Percentiles rank a stretch among this genome's conserved stretches.
phyloP scores from a whole-genome alignment of 2,797 vertebrate genomes.

The Apogon talboti region DNA sequence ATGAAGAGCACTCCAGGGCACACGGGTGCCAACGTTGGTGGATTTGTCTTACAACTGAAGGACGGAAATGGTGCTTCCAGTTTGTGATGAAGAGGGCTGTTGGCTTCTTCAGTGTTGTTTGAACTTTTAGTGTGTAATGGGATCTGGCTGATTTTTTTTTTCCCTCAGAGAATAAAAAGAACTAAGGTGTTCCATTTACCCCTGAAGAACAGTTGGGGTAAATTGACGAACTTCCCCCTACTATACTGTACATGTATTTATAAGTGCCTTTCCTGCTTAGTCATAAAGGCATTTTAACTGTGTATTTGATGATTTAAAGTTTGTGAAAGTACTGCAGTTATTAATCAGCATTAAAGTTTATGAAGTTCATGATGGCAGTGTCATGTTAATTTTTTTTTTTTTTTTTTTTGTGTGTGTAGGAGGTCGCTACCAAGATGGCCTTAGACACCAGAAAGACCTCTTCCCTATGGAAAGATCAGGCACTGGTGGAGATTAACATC shows the following conservation, averaged over 20 bases:
- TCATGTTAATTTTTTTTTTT: not conserved
- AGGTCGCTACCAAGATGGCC: slow-evolving; percentile 94
- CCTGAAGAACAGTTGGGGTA: not conserved
- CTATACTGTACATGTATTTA: no score
- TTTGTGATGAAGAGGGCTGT: not conserved
- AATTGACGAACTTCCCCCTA: no score
- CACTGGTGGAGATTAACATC: slow-evolving; percentile 97
- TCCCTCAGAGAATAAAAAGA: not conserved
- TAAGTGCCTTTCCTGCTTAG: not conserved
- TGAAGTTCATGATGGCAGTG: not conserved
- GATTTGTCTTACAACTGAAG: slow-evolving; percentile 13
- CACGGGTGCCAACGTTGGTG: not conserved
- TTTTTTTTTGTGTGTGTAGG: slow-evolving; percentile 76
- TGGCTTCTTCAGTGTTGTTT: slow-evolving; percentile 1
- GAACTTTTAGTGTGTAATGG: not conserved
- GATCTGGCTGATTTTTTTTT: slow-evolving; percentile 9
- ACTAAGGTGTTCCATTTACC: not conserved
- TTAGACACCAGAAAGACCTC: slow-evolving; percentile 96
- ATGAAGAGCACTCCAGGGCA: slow-evolving; percentile 23
- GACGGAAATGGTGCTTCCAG: not conserved
- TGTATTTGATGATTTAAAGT: no score
- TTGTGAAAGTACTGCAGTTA: no score
- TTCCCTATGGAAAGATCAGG: slow-evolving; percentile 97
- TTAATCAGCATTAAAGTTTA: no score
- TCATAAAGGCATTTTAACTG: not conserved